Evolutionary conservation across 2,888 invertebrate species (phyloP).

Genomic region (Ethmia dodecea): DNA sequence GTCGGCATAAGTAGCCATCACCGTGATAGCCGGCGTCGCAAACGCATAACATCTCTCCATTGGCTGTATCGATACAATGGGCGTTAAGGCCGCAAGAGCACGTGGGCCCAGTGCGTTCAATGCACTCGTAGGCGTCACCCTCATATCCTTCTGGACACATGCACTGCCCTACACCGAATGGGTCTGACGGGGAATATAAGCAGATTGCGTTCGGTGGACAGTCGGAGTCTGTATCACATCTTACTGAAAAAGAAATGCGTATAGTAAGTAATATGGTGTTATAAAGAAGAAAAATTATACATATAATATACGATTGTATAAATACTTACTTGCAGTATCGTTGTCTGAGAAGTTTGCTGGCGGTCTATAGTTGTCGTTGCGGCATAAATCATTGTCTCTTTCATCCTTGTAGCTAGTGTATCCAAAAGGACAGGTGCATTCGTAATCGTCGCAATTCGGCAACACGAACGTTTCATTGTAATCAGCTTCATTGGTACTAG

Average conservation of each 20-base stretch:
- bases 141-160: constrained; percentile 89
- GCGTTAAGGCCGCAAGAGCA: constrained; percentile 86
- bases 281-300: too few relatives aligned
- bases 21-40: constrained; percentile 90
- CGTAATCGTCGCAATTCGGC: constrained; percentile 42
- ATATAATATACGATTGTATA: too few relatives aligned
- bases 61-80: constrained; percentile 83
- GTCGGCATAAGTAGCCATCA: constrained; percentile 86
- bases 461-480: constrained; percentile 53
- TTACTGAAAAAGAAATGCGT: constrained; percentile 71
- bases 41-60: constrained; percentile 82
- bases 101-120: constrained; percentile 52
- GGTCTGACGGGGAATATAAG: constrained; percentile 68
- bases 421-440: constrained; percentile 53
- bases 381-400: constrained; percentile 51
- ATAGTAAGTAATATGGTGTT: too few relatives aligned
- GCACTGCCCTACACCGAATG: constrained; percentile 69
- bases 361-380: constrained; percentile 26
- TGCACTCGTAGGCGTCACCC: constrained; percentile 89
- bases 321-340: constrained; percentile 42
- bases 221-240: constrained; percentile 85
- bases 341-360: constrained; percentile 15
- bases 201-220: constrained; percentile 92
- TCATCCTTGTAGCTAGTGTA: constrained; percentile 49
- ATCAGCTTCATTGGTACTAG: constrained; percentile 37